A percentile compares a stretch with the other conserved stretches of the same genome.
Evolutionary conservation across 2,113 vertebrate genomes (phyloP).

Genomic region (Tyrannus savana): DNA sequence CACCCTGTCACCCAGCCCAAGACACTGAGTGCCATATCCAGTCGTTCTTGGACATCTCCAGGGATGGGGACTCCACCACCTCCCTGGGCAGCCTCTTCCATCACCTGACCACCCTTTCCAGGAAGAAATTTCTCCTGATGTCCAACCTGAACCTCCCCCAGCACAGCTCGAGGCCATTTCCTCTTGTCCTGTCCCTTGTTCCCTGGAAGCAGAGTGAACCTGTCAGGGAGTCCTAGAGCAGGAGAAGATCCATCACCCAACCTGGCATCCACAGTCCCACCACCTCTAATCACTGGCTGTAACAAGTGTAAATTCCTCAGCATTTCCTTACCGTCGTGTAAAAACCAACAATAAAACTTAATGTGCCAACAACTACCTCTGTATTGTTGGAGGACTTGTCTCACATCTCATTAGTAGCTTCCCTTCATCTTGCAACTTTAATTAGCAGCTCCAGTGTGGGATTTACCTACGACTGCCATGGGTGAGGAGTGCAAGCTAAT

Average conservation of each 20-base stretch:
- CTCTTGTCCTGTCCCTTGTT: not conserved
- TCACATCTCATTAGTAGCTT: constrained; percentile 47
- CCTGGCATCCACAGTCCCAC: not conserved
- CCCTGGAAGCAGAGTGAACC: not conserved
- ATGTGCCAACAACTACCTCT: not conserved
- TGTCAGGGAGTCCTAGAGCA: not conserved
- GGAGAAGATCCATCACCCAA: not conserved
- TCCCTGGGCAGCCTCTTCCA: not conserved
- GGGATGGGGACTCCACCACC: not conserved
- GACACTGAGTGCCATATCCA: not conserved
- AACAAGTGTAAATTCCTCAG: not conserved
- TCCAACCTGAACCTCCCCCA: not conserved
- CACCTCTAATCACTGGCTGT: not conserved
- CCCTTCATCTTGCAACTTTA: constrained; percentile 51
- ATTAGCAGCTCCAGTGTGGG: constrained; percentile 52
- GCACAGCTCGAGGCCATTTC: not conserved
- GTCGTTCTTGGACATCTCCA: not conserved
- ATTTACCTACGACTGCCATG: constrained; percentile 48
- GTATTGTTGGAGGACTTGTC: not conserved
- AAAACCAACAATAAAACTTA: not conserved
- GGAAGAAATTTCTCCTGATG: not conserved
- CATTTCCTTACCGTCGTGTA: not conserved
- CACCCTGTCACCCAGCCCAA: not conserved
- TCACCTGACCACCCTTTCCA: fast-evolving
- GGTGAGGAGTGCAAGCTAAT: constrained; percentile 52